Base-by-base conservation (phyloP, 2,113 vertebrate genomes). In the Bambusicola thoracicus region DNA sequence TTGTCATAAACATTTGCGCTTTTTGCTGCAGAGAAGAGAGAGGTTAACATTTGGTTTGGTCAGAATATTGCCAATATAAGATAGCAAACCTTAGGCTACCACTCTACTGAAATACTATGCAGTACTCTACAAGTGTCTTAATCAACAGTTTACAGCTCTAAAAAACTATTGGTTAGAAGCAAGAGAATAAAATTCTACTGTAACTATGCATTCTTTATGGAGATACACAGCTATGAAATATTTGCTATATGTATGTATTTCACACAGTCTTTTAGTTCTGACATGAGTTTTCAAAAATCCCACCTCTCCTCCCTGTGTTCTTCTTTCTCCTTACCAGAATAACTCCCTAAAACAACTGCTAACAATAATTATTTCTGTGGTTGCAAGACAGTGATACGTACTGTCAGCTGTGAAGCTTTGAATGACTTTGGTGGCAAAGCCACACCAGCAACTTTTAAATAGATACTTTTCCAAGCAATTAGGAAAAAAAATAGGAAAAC, bases 1-100 rank as follows among this genome's bases (percentile, higher is more conserved):
- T 98, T 18, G 98, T 98, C 58, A 98, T 89, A 41, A 97, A 96
- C 85, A 97, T 98, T 81, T 98, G 97, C 63, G 97, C 68, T 88
- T 99, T 98, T 74, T 97, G 98, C 99, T 99, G 92, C 80, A 51
- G 67, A 34, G 80, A 93, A 92, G 20, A 73, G 72, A 97, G 61
- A 90, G 25, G 5, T 58, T 79, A 25, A 55, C 22, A 8, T 12
- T 58, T 53, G 16, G 30, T 29, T 79, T 56, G 4, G 4, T 46
- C 41, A 68, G 61, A 84, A 53, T 16, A 14, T 41, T 89, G 22
- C 22, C 30, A 63, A 48, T 20, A 74, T 62, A 8, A 53, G 46
- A 56, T 8, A 55, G 65, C 9, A 17, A 82, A 21, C 13, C 12
- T 56, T 32, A 48, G 36, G 56, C 67, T 82, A 69, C 48, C n/a